Conservation (phyloP, 1,140 invertebrate genomes). For the Zaprionus lachaisei region DNA sequence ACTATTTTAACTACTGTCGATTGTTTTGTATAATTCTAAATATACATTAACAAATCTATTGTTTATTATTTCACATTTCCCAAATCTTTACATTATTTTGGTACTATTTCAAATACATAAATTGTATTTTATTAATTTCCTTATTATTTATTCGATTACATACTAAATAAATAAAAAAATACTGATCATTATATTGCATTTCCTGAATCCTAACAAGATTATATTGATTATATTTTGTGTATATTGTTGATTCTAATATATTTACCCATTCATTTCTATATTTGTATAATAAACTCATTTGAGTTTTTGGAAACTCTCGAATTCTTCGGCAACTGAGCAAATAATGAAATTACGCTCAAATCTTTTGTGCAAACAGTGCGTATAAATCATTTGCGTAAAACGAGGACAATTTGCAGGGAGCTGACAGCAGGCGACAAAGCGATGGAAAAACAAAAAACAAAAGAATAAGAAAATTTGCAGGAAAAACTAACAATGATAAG, state of each 20-base stretch:
- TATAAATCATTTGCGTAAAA: slow-evolving; percentile 55
- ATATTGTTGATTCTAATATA: neutral
- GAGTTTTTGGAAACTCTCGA: neutral
- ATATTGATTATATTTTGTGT: neutral
- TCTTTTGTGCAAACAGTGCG: slow-evolving; percentile 39
- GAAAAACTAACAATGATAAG: slow-evolving; percentile 65
- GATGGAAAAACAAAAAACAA: slow-evolving; percentile 30
- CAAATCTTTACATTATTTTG: too few species aligned
- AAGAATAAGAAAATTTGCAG: slow-evolving; percentile 37
- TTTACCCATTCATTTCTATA: neutral
- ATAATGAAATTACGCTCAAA: slow-evolving; percentile 43
- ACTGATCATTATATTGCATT: too few species aligned
- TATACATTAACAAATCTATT: too few species aligned
- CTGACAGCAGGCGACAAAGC: slow-evolving; percentile 52
- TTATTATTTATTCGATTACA: too few species aligned
- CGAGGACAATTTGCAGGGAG: slow-evolving; percentile 60
- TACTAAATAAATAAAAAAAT: too few species aligned
- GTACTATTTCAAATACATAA: too few species aligned
- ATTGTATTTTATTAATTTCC: too few species aligned
- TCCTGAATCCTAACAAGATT: neutral
- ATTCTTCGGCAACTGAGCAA: slow-evolving; percentile 39
- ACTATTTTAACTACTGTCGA: too few species aligned
- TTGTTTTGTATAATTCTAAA: too few species aligned
- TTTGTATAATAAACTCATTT: slow-evolving; percentile 18
- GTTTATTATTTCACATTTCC: too few species aligned